Base-by-base conservation (phyloP, 2,113 vertebrate genomes). In the Scomber scombrus region DNA sequence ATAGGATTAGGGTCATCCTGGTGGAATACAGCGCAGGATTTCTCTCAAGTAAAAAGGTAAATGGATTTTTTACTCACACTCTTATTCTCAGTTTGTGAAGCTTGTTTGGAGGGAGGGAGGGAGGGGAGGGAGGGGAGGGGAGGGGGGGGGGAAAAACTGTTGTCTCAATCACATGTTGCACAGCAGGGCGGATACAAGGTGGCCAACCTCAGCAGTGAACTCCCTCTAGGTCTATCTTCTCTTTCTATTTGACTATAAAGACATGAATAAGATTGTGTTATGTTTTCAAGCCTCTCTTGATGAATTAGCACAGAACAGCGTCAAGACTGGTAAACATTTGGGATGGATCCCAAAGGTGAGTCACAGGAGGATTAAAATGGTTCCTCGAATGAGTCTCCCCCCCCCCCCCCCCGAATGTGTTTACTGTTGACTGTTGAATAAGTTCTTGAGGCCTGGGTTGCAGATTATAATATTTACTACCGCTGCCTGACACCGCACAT, bases 1-100 rank as follows among this genome's bases (percentile, higher is more conserved):
- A 16, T 62, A 16, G 90, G 91, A 92, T 93, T 93, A 92, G 21
- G 55, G 60, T 85, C 71, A 31, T 83, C 74, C 89, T 71, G 65
- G 72, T 69, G 81, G 88, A 85, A 69, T 71, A 85, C 19, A 12
- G 31, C 4, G 3, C 72, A 73, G 66, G 76, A 81, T 81, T 80
- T 75, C 67, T 81, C 74, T 77, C 71, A 80, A 73, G 69, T 69
- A 45, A 79, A 23, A 78, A 77, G 64, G 70, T 85, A 85, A 91
- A 78, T 75, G 62, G 78, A 60, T 40, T 91, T 89, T 23, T 75
- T 19, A 31, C 58, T 67, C 78, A 68, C 74, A 70, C 55, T 62
- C 60, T 50, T 56, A 19, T 79, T 50, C 40, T 79, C 43, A 21
- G 57, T 65, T 40, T 40, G 34, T 40, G 34, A 40, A 40, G 34